Base-by-base conservation (phyloP, 1,140 invertebrate genomes). In the Drosophila kohkoa region DNA sequence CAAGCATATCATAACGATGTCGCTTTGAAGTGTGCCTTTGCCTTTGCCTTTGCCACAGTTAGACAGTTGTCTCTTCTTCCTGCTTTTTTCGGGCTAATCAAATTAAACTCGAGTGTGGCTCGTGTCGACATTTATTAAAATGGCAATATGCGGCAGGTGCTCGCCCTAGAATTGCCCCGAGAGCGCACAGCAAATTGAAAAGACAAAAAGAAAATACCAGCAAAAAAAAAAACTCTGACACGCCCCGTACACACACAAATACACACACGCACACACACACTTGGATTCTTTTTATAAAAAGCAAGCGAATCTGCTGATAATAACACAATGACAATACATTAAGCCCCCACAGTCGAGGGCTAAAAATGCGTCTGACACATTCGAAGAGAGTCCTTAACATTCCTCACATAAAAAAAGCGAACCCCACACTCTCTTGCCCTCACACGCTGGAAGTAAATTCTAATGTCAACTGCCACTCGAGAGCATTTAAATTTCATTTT, bases 401-500 rank as follows among this genome's bases (percentile, higher is more conserved):
- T 41, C 49, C n/a, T 43, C 38, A 28, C 15, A 32, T n/a, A 51
- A 43, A 59, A 10, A 51, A 66, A 49, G 16, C 55, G 35, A 38
- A 10, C 54, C 8, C 51, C 51, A 30, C 28, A 8, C 54, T 20
- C 8, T 5, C 15, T 38, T 43, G 48, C 49, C 62, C 49, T 45
- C 43, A 38, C 35, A 10, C 28, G 41, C 54, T 60, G 41, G 32
- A 75, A 55, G 41, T 60, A 73, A 85, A 89, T 89, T 81, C 85
- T 89, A 85, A 89, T 88, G 85, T 89, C 85, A 88, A 89, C 83
- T 83, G 83, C 80, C 83, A 88, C 77, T 88, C 85, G 76, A 80
- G 65, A 75, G 80, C 81, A 85, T 83, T 89, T 88, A 79, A 88
- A 88, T 88, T 89, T 65, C 81, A 89, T 89, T 85, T 89, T 78